phyloP scores from a whole-genome alignment of 2,113 vertebrate species.

The Hystrix brachyura region DNA sequence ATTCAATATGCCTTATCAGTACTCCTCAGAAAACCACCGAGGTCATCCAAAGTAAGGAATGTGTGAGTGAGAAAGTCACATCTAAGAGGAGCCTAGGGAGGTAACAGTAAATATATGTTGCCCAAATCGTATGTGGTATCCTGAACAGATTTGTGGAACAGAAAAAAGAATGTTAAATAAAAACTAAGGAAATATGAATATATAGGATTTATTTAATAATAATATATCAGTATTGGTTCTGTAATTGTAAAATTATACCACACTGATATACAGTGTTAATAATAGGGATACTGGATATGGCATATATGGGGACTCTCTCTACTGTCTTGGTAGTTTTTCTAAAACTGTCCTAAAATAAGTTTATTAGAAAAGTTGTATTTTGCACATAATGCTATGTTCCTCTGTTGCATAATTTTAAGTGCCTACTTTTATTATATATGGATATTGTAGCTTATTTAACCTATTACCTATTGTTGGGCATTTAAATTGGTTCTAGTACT shows the following conservation, averaged over 20 bases:
- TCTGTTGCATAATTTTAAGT: slow-evolving; percentile 10
- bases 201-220: neutral
- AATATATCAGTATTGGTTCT: neutral
- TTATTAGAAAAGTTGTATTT: neutral
- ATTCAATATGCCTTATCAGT: neutral
- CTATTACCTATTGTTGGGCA: neutral
- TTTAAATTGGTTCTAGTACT: neutral
- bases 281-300: neutral
- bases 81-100: neutral
- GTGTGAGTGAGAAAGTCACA: neutral
- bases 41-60: neutral
- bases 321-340: slow-evolving; percentile 9
- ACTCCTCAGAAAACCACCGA: neutral
- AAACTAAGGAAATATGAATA: slow-evolving; percentile 4
- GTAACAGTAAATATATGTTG: neutral
- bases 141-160: neutral
- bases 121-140: neutral
- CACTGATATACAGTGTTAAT: neutral
- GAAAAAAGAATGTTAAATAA: slow-evolving; percentile 6
- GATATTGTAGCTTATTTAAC: neutral
- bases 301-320: neutral
- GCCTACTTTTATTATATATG: neutral
- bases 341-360: neutral
- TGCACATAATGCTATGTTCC: neutral
- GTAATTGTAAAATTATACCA: neutral